These are phyloP conservation scores for Narcine bancroftii DNA, from an alignment of 2,113 vertebrate genomes.

Conservation along the genomic window DNA sequence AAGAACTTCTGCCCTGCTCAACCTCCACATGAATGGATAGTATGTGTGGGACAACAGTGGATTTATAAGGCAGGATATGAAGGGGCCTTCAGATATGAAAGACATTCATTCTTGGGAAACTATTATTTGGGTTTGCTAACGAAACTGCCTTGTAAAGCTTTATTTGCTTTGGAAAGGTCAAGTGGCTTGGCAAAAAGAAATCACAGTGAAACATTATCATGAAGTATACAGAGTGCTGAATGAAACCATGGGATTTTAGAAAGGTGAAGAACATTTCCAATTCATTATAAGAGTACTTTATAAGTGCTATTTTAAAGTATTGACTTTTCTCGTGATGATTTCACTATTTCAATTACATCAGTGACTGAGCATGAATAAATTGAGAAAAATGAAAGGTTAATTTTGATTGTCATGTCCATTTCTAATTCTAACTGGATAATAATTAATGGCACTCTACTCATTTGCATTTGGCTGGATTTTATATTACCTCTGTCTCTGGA, in stretches of 20 bases:
- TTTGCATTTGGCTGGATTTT: conserved; percentile 48
- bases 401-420: conserved; percentile 42
- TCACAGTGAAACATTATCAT: conserved; percentile 40
- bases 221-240: conserved; percentile 45
- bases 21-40: not conserved
- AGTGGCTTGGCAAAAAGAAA: conserved; percentile 43
- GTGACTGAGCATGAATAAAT: conserved; percentile 50
- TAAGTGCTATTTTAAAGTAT: conserved; percentile 55
- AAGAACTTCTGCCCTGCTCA: not conserved
- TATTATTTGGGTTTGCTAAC: not conserved
- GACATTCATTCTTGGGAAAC: conserved; percentile 1
- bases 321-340: conserved; percentile 56
- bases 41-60: not conserved
- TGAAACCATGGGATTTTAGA: conserved; percentile 41
- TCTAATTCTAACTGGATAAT: conserved; percentile 39
- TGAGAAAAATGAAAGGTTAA: conserved; percentile 49
- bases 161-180: conserved; percentile 45
- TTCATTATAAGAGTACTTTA: conserved; percentile 42
- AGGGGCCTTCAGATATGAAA: conserved; percentile 17
- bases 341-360: conserved; percentile 47
- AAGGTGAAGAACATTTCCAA: conserved; percentile 40
- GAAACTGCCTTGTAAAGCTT: not conserved
- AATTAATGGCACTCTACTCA: conserved; percentile 37
- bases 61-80: not conserved
- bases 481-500: conserved; percentile 39